A percentile compares a stretch with the other conserved stretches of the same genome.
Evolutionary conservation across 2,888 invertebrate species (phyloP).

Genomic region (Charanyca ferruginea): DNA sequence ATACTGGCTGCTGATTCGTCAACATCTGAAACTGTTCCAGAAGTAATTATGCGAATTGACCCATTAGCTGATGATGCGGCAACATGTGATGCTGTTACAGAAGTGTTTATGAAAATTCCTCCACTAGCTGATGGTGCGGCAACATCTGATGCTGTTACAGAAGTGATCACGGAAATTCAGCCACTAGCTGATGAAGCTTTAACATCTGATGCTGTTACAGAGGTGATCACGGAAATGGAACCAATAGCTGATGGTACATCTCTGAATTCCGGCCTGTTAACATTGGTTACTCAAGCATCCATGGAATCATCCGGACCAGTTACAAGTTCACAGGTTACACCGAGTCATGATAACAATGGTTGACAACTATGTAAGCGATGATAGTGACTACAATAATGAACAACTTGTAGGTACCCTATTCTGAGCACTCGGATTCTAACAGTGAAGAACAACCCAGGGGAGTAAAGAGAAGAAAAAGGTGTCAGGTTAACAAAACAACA

Average conservation of each 20-base stretch:
- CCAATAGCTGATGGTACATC: conserved; percentile 36
- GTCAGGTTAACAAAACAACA: conserved; percentile 45
- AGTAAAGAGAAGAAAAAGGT: conserved; percentile 47
- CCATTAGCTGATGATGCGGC: conserved; percentile 2
- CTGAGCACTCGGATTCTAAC: conserved; percentile 40
- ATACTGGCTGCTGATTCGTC: conserved; percentile 38
- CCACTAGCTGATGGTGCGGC: conserved; percentile 25
- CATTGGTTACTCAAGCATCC: conserved; percentile 36
- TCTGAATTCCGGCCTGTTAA: conserved; percentile 36
- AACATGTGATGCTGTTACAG: conserved; percentile 14
- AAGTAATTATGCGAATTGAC: conserved; percentile 4
- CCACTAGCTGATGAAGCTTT: no score
- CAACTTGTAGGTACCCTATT: conserved; percentile 48
- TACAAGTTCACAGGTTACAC: conserved; percentile 37
- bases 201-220: no score
- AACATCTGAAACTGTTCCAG: conserved; percentile 21
- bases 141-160: conserved; percentile 31
- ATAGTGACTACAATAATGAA: conserved; percentile 38
- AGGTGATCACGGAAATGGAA: no score
- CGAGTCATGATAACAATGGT: conserved; percentile 40
- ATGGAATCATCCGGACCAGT: conserved; percentile 39
- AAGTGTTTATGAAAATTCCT: conserved; percentile 7
- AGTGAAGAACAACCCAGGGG: conserved; percentile 27
- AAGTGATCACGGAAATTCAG: conserved; percentile 21
- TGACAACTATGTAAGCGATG: conserved; percentile 41